Evolutionary conservation across 2,888 invertebrate species (phyloP).

Genomic region (Watsonalla binaria): DNA sequence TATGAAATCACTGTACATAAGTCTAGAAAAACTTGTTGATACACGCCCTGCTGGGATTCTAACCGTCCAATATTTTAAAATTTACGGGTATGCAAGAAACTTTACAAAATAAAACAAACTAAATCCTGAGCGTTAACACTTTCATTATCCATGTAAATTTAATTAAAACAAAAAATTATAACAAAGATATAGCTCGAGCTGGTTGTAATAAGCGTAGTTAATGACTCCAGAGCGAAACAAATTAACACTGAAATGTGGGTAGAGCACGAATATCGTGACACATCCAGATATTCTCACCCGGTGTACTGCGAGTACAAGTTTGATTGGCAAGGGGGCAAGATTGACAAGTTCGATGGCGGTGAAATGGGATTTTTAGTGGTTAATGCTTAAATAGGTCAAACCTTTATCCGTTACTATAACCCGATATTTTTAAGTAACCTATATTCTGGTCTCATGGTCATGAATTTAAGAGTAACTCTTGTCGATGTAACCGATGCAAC

Average conservation of each 20-base stretch:
- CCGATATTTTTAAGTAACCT: too few species aligned
- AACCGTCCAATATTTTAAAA: too few species aligned
- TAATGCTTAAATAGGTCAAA: constrained; percentile 19
- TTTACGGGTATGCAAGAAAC: too few species aligned
- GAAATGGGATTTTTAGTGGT: constrained; percentile 40
- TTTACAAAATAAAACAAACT: neutral
- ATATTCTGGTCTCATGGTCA: too few species aligned
- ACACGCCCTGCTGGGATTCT: too few species aligned
- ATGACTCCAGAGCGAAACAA: neutral
- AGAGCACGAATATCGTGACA: constrained; percentile 1
- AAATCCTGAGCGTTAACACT: neutral
- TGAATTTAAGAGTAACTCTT: too few species aligned
- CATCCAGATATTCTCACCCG: constrained; percentile 4
- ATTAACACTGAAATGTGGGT: neutral
- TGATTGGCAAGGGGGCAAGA: constrained; percentile 42
- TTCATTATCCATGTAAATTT: neutral
- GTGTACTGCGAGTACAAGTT: constrained; percentile 20
- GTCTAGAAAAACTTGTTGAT: too few species aligned
- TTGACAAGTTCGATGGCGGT: constrained; percentile 35
- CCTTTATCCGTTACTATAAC: too few species aligned
- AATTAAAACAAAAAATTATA: neutral
- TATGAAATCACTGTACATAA: too few species aligned
- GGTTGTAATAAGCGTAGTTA: constrained; percentile 2
- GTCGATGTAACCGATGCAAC: too few species aligned
- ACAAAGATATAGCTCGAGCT: neutral